phyloP scores from a whole-genome alignment of 2,797 vertebrate genomes.

The Nannoperca obscura region DNA sequence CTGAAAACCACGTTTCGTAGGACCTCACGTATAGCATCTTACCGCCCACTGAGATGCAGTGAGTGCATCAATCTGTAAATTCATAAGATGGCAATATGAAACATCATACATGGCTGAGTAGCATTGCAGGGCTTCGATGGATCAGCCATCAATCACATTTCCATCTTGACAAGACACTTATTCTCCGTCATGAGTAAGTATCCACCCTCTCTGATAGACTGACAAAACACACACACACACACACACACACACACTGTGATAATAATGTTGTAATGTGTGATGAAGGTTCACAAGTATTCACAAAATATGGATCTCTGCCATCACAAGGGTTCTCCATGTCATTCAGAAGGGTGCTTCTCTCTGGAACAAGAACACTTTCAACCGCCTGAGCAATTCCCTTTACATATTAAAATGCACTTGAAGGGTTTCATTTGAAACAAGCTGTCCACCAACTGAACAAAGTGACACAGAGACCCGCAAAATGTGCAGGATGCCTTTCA shows the following conservation, averaged over 20 bases:
- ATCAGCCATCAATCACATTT: slow-evolving; percentile 73
- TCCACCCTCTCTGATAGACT: slow-evolving; percentile 34
- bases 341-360: slow-evolving; percentile 32
- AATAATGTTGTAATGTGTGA: slow-evolving; percentile 47
- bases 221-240: slow-evolving; percentile 3
- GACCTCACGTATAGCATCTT: not conserved
- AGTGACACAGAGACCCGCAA: not conserved
- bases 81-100: slow-evolving; percentile 49
- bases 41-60: slow-evolving; percentile 1
- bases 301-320: slow-evolving; percentile 25
- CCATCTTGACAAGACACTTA: slow-evolving; percentile 63
- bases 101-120: slow-evolving; percentile 66
- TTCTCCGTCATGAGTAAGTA: slow-evolving; percentile 45
- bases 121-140: slow-evolving; percentile 45
- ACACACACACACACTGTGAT: slow-evolving; percentile 9
- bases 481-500: not conserved
- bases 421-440: slow-evolving; percentile 38
- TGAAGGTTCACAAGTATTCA: slow-evolving; percentile 33
- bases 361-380: slow-evolving; percentile 11
- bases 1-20: slow-evolving; percentile 26
- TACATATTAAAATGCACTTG: slow-evolving; percentile 31
- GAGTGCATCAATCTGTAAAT: slow-evolving; percentile 48
- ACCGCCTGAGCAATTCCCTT: slow-evolving; percentile 21
- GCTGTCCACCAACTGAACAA: slow-evolving; percentile 3
- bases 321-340: slow-evolving; percentile 31